Percentiles rank a stretch among this genome's conserved stretches.
Evolutionary conservation across 2,888 invertebrate genomes (phyloP).

Genomic region (Drosophila percnosoma): DNA sequence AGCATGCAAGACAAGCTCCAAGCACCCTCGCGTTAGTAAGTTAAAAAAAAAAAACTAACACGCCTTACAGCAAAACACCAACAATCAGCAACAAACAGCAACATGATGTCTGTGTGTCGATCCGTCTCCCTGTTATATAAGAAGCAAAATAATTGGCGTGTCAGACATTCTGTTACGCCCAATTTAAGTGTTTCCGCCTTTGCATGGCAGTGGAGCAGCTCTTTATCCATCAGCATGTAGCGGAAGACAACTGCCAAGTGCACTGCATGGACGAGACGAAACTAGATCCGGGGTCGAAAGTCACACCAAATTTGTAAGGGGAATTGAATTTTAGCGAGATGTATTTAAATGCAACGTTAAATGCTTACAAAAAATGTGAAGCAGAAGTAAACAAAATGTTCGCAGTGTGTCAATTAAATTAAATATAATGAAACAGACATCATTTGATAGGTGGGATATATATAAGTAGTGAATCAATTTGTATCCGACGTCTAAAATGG

Average conservation of each 20-base stretch:
- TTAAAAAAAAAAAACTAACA: conserved; percentile 64
- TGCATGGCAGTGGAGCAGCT: conserved; percentile 46
- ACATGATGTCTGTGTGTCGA: conserved; percentile 13
- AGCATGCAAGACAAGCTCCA: conserved; percentile 32
- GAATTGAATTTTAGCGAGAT: conserved; percentile 32
- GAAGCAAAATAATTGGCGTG: conserved; percentile 79
- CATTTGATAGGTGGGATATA: not conserved
- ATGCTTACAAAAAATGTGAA: conserved; percentile 3
- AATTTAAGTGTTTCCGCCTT: conserved; percentile 75
- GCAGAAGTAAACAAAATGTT: not conserved
- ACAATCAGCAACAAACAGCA: conserved; percentile 15
- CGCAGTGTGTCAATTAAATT: not conserved
- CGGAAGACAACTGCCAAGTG: conserved; percentile 48
- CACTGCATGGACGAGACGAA: conserved; percentile 32
- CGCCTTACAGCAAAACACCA: conserved; percentile 46
- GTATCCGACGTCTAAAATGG: not conserved
- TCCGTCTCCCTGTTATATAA: conserved; percentile 55
- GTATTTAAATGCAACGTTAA: conserved; percentile 42
- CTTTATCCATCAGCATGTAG: conserved; percentile 21
- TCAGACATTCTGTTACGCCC: conserved; percentile 79
- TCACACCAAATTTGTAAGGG: conserved; percentile 33
- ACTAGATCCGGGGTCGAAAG: conserved; percentile 42
- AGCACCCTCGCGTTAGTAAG: conserved; percentile 41
- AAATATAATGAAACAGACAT: not conserved
- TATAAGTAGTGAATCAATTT: not conserved